A percentile compares a stretch with the other conserved stretches of the same genome.
Conservation (phyloP, 2,113 vertebrate species). For the Labeo catla region DNA sequence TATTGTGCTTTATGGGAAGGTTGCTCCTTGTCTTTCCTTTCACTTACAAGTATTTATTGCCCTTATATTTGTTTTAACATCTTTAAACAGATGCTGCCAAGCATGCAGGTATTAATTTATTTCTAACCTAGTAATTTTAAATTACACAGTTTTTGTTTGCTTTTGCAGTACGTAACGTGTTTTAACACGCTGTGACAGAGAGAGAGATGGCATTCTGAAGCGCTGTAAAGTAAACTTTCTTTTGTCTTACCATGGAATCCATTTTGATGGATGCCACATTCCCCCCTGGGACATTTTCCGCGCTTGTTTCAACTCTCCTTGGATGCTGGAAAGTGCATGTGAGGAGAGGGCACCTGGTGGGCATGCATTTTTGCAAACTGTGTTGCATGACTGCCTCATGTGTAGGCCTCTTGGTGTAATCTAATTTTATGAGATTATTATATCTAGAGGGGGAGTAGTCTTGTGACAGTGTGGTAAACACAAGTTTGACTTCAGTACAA, state of each 20-base stretch:
- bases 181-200: constrained; percentile 48
- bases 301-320: constrained; percentile 27
- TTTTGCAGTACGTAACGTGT: constrained; percentile 7
- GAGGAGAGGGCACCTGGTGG: constrained; percentile 18
- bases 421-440: constrained; percentile 27
- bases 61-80: constrained; percentile 34
- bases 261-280: constrained; percentile 52
- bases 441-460: constrained; percentile 10
- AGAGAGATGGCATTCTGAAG: not conserved
- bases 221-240: constrained; percentile 30
- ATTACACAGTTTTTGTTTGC: constrained; percentile 3
- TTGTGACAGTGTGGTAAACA: constrained; percentile 41
- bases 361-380: constrained; percentile 8
- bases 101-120: constrained; percentile 50
- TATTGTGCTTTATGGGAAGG: not conserved
- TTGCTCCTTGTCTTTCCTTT: constrained; percentile 51
- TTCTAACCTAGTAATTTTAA: constrained; percentile 17
- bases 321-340: constrained; percentile 10
- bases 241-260: constrained; percentile 51
- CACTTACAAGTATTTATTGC: constrained; percentile 55
- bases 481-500: constrained; percentile 10
- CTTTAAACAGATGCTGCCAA: constrained; percentile 64
- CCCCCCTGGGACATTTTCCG: constrained; percentile 47
- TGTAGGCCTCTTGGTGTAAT: constrained; percentile 34
- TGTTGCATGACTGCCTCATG: constrained; percentile 13